Conservation (phyloP, 2,888 invertebrate species). For the Epistrophe eligans region DNA sequence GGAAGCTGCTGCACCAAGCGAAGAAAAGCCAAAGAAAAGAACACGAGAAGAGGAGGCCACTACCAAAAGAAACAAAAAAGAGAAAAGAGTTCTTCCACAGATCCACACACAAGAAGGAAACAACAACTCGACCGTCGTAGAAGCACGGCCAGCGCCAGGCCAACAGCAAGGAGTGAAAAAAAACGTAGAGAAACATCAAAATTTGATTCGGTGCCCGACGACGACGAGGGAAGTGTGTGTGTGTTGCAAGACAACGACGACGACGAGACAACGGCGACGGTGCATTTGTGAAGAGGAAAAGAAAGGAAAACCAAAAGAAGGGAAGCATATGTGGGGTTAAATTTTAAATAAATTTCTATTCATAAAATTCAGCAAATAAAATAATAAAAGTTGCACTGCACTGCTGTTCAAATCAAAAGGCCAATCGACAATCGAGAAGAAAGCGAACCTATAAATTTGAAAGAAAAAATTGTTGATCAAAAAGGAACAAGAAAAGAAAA, state of each 20-base stretch:
- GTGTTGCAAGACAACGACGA: conserved; percentile 65
- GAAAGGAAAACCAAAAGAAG: conserved; percentile 48
- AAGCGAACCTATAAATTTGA: conserved; percentile 44
- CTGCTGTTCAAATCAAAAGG: conserved; percentile 41
- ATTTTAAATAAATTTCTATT: conserved; percentile 77
- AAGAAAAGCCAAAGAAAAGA: conserved; percentile 73
- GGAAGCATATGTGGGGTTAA: conserved; percentile 76
- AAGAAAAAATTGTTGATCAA: conserved; percentile 70
- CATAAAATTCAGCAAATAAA: conserved; percentile 65
- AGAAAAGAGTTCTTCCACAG: conserved; percentile 59
- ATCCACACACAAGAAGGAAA: conserved; percentile 59
- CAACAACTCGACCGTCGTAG: conserved; percentile 31
- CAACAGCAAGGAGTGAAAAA: conserved; percentile 53
- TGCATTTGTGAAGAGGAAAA: conserved; percentile 66
- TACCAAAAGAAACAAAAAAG: conserved; percentile 42
- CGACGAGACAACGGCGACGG: conserved; percentile 47
- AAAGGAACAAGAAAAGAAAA: conserved; percentile 65
- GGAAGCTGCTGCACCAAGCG: conserved; percentile 72
- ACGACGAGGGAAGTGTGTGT: conserved; percentile 16
- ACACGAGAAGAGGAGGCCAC: conserved; percentile 61
- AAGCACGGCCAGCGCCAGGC: conserved; percentile 4
- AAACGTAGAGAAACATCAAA: conserved; percentile 65
- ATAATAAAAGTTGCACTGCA: conserved; percentile 41
- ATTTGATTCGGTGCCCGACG: conserved; percentile 38
- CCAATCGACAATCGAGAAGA: conserved; percentile 55